Conservation (phyloP, 1,140 invertebrate species). For the Penaeus vannamei region DNA sequence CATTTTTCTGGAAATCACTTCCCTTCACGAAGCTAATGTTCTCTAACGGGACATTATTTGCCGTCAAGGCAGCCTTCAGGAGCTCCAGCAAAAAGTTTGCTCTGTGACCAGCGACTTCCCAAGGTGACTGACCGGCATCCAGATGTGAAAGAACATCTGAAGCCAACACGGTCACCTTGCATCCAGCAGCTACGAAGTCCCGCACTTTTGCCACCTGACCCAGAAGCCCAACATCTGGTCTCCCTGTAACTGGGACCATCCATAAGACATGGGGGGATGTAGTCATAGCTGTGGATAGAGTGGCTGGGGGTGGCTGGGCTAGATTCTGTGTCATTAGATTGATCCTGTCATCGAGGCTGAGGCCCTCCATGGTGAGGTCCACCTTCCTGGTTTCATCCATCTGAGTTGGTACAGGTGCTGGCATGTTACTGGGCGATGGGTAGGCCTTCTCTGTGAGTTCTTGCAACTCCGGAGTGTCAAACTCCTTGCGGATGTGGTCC, state of each 20-base stretch:
- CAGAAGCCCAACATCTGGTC: constrained; percentile 98
- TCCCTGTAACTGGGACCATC: constrained; percentile 98
- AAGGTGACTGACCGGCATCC: constrained; percentile 99
- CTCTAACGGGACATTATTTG: constrained; percentile 93
- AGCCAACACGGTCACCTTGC: constrained; percentile 97
- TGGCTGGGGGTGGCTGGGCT: constrained; percentile 69
- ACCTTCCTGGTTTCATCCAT: background rate
- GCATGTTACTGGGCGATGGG: constrained; percentile 79
- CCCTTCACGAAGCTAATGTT: constrained; percentile 97
- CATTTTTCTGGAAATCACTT: constrained; percentile 94
- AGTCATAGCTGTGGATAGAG: constrained; percentile 92
- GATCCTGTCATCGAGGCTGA: constrained; percentile 79
- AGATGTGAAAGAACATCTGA: constrained; percentile 98
- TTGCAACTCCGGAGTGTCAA: constrained; percentile 85
- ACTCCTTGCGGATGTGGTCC: constrained; percentile 91
- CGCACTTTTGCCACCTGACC: constrained; percentile 99
- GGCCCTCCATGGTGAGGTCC: constrained; percentile 21
- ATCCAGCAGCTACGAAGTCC: constrained; percentile 96
- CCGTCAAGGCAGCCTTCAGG: constrained; percentile 95
- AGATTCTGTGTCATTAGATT: constrained; percentile 79
- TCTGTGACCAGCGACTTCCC: constrained; percentile 90
- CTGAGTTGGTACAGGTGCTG: background rate
- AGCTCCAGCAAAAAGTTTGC: constrained; percentile 94
- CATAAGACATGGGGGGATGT: constrained; percentile 95
- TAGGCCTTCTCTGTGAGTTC: constrained; percentile 83